Conservation (phyloP, 2,113 vertebrate genomes). For the Ctenomys sociabilis region DNA sequence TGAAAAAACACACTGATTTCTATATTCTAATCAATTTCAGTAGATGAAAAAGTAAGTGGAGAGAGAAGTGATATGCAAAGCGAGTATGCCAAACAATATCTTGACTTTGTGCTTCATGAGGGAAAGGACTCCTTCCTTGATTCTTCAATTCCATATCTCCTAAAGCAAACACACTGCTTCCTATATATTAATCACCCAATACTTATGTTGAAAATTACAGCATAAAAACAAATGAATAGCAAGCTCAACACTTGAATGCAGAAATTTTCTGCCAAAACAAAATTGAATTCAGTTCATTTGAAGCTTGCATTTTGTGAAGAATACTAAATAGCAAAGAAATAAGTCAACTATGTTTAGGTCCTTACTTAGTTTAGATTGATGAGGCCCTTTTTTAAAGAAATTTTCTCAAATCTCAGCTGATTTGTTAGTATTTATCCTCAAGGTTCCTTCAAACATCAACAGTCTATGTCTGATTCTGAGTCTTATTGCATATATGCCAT, state of each 20-base stretch:
- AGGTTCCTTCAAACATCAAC: not conserved
- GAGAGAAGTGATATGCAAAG: fast-evolving
- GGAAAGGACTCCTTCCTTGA: not conserved
- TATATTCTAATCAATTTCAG: not conserved
- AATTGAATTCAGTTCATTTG: not conserved
- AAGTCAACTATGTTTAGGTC: not conserved
- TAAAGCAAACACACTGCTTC: not conserved
- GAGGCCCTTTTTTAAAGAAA: not conserved
- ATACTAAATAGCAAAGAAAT: not conserved
- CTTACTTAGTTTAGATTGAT: not conserved
- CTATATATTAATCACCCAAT: not conserved
- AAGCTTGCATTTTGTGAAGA: conserved; percentile 11
- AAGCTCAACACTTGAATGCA: not conserved
- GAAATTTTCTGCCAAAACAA: not conserved
- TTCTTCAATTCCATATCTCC: not conserved
- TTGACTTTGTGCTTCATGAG: not conserved
- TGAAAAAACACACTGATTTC: not conserved
- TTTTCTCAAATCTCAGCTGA: not conserved
- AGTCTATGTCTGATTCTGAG: not conserved
- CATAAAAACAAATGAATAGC: not conserved
- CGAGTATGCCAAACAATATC: not conserved
- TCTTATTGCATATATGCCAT: not conserved
- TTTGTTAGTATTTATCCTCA: conserved; percentile 37
- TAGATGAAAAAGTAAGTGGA: not conserved
- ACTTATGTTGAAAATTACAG: not conserved